Conservation (phyloP, 2,797 vertebrate genomes). For the Chaunax sp. region DNA sequence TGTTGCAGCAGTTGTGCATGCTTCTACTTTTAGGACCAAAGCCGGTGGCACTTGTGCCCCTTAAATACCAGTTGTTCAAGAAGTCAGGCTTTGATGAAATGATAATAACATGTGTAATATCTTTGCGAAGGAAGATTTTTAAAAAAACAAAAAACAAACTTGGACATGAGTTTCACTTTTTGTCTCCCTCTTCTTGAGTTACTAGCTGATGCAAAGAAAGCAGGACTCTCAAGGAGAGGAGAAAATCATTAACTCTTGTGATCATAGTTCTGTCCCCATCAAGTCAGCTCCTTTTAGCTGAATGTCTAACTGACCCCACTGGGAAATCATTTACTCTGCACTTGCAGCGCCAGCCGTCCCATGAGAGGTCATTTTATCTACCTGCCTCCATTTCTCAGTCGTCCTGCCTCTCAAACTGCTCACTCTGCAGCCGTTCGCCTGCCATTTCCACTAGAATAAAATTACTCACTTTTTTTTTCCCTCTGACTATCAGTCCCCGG, state of each 20-base stretch:
- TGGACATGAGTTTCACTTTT: slow-evolving; percentile 32
- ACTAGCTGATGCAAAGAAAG: slow-evolving; percentile 29
- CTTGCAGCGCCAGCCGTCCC: slow-evolving; percentile 66
- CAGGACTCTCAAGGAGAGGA: slow-evolving; percentile 55
- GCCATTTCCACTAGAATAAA: slow-evolving; percentile 61
- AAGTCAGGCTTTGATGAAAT: slow-evolving; percentile 5
- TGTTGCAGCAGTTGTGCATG: not conserved
- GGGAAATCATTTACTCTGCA: slow-evolving; percentile 80
- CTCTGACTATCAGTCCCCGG: slow-evolving; percentile 40
- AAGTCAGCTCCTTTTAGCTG: slow-evolving; percentile 58
- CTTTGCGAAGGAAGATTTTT: slow-evolving; percentile 37
- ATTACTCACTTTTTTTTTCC: slow-evolving; percentile 48
- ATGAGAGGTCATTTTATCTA: slow-evolving; percentile 76
- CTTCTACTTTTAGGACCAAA: not conserved
- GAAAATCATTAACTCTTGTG: slow-evolving; percentile 80
- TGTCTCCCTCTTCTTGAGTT: slow-evolving; percentile 26
- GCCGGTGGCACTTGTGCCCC: no score
- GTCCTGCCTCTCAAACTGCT: slow-evolving; percentile 55
- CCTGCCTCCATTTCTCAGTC: slow-evolving; percentile 64
- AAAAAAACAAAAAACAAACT: no score
- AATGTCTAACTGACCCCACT: slow-evolving; percentile 75
- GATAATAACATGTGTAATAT: not conserved
- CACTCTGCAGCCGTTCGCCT: slow-evolving; percentile 60
- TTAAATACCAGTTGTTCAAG: not conserved
- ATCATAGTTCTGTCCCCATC: slow-evolving; percentile 62